A percentile compares a stretch with the other conserved stretches of the same genome.
Conservation (phyloP, 2,797 vertebrate species). For the Paramormyrops hopkinsi region DNA sequence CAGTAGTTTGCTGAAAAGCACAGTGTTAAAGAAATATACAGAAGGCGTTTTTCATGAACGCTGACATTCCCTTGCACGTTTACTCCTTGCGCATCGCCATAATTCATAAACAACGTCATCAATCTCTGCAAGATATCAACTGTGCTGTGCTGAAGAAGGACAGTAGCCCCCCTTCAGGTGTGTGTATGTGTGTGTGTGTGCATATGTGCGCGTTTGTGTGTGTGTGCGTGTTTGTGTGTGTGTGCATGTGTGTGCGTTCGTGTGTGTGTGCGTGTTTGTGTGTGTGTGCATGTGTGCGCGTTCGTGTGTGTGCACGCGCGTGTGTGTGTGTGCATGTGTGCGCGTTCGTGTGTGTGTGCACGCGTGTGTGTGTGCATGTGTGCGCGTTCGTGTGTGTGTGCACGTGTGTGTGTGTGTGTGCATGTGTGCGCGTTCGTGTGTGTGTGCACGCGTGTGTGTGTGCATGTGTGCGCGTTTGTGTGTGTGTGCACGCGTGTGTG, state of each 20-base stretch:
- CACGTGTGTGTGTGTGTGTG: background rate
- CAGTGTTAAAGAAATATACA: slow-evolving; percentile 14
- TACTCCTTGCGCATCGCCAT: background rate
- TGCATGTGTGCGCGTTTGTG: background rate
- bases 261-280: no score
- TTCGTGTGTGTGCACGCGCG: no score
- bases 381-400: no score
- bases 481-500: background rate
- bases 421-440: background rate
- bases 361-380: no score
- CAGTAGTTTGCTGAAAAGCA: slow-evolving; percentile 8
- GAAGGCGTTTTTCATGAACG: slow-evolving; percentile 4
- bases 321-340: background rate
- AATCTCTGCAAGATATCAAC: slow-evolving; percentile 8
- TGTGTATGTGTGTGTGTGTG: background rate
- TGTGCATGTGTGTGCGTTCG: background rate
- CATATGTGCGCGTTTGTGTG: background rate
- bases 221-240: no score
- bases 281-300: background rate
- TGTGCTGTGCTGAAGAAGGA: background rate
- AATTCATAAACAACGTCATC: slow-evolving; percentile 12
- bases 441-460: background rate
- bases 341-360: background rate
- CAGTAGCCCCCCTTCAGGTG: background rate
- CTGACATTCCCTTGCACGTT: slow-evolving; percentile 12